Evolutionary conservation across 2,888 invertebrate genomes (phyloP).

Genomic region (Silvanus unidentatus): DNA sequence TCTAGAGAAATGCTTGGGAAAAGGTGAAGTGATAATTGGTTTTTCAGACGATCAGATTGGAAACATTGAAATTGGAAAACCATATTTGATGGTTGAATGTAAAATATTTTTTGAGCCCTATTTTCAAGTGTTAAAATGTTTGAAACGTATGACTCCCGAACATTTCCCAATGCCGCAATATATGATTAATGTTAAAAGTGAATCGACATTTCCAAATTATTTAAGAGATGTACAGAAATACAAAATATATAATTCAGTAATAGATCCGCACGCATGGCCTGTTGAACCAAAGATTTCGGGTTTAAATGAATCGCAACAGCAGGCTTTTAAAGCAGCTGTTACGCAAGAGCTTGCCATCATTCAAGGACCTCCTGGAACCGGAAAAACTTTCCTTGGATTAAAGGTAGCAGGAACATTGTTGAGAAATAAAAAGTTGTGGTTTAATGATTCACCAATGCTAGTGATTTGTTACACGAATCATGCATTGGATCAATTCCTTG

Average conservation of each 20-base stretch:
- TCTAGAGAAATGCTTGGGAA: constrained; percentile 26
- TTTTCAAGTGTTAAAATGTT: constrained; percentile 62
- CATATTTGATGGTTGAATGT: constrained; percentile 64
- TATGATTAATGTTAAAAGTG: constrained; percentile 52
- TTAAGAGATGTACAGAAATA: too few relatives aligned
- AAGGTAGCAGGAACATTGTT: constrained; percentile 66
- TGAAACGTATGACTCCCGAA: constrained; percentile 53
- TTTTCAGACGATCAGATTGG: constrained; percentile 50
- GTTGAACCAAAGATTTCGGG: constrained; percentile 19
- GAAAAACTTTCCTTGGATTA: constrained; percentile 75
- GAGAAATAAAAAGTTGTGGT: constrained; percentile 49
- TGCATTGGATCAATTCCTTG: constrained; percentile 79
- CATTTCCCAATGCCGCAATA: constrained; percentile 65
- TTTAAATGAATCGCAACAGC: constrained; percentile 62
- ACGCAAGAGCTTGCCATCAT: constrained; percentile 69
- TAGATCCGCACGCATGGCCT: not conserved
- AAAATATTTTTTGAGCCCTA: constrained; percentile 80
- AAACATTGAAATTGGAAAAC: constrained; percentile 37
- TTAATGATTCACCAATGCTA: constrained; percentile 55
- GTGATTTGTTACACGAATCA: constrained; percentile 82
- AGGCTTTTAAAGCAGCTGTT: constrained; percentile 63
- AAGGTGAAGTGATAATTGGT: constrained; percentile 52
- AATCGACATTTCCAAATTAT: constrained; percentile 13
- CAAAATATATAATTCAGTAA: too few relatives aligned
- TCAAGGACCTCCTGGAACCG: constrained; percentile 86